Base-by-base conservation (phyloP, 2,113 vertebrate species). In the Butastur rufipennis region DNA sequence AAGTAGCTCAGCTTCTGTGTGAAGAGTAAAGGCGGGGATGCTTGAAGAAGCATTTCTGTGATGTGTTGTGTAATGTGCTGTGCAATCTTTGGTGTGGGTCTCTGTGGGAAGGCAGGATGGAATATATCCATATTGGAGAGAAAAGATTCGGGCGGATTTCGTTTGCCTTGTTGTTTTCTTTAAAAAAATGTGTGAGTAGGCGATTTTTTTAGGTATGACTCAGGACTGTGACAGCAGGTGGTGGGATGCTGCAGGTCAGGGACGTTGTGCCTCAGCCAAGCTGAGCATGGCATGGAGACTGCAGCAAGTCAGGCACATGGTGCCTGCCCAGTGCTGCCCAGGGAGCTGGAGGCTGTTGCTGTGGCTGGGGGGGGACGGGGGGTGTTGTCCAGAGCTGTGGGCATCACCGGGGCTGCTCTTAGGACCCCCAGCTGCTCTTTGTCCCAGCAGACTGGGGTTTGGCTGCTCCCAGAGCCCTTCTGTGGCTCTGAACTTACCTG, bases 41-140 rank as follows among this genome's bases (percentile, higher is more conserved):
- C 88, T 90, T 90, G 89, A 82, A 88, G 94, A 84, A 93, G 74
- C 81, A 52, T 85, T 97, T 90, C 89, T 92, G 95, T 50, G 63
- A 80, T 36, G 73, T 70, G 87, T 94, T 94, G 89, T 93, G 87
- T 93, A 97, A 97, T 5, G 45, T 82, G 84, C 93, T 92, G 79
- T 82, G 81, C 75, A 53, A 31, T 85, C 89, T 53, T 80, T 73
- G 81, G 58, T 95, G 94, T 95, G 93, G 91, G 86, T 92, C 94
- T 93, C 78, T 70, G 93, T 96, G 86, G 94, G 91, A 91, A 94
- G 86, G 86, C 56, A 17, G 83, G 77, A 72, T 32, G 48, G 78
- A 77, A 82, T 47, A 31, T 10, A 87, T 94, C 88, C 78, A n/a
- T 38, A 16, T 3, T 34, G 84, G 78, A 91, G 89, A 95, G 91